Percentiles rank a stretch among this genome's conserved stretches.
These are phyloP conservation scores for Nipponia nippon DNA, from an alignment of 2,113 vertebrate species.

Conservation along the genomic window DNA sequence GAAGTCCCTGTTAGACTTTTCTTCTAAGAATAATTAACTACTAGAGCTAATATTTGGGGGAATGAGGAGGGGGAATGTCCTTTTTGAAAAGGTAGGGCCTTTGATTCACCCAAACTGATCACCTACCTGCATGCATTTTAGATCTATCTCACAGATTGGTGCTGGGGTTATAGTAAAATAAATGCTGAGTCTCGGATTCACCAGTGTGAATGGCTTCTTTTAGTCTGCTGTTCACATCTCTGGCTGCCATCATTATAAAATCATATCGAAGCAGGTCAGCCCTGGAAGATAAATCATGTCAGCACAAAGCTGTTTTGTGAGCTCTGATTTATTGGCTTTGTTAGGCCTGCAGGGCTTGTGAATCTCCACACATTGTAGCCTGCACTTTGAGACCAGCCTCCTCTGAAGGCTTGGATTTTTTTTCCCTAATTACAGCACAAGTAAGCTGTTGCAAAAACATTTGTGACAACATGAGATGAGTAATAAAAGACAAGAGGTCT, in stretches of 20 bases:
- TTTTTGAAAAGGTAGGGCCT: neutral
- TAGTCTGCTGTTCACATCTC: neutral
- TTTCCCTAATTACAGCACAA: neutral
- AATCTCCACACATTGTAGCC: neutral
- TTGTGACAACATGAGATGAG: neutral
- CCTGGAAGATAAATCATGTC: slow-evolving; percentile 21
- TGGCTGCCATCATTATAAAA: slow-evolving; percentile 12
- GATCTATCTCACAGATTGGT: neutral
- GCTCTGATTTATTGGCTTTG: slow-evolving; percentile 24
- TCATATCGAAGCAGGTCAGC: neutral
- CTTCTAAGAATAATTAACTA: neutral
- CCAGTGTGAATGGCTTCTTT: neutral
- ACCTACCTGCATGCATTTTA: neutral
- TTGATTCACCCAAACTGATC: neutral
- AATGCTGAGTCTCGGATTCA: neutral
- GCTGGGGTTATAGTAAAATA: neutral
- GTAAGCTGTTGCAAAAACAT: neutral
- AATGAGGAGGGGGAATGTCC: neutral
- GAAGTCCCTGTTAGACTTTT: neutral
- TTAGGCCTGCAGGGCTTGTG: neutral
- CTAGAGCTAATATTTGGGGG: neutral
- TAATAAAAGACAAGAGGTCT: neutral
- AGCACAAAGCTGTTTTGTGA: neutral
- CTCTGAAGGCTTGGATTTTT: neutral
- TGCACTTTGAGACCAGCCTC: neutral